Evolutionary conservation across 2,113 vertebrate species (phyloP).

Genomic region (Passer domesticus): DNA sequence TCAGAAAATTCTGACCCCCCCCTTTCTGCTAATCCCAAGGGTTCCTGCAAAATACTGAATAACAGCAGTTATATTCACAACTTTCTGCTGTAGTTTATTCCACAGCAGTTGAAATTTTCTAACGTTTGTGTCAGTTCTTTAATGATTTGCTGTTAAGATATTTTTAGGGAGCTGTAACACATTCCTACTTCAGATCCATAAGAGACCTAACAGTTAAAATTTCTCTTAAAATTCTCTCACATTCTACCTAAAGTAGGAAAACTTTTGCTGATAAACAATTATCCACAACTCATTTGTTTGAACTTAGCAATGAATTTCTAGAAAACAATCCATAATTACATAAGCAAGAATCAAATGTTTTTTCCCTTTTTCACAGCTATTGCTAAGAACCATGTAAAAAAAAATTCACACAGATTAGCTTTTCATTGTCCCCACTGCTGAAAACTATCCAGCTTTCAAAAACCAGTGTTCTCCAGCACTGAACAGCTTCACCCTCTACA

Average conservation of each 20-base stretch:
- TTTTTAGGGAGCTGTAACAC: background rate
- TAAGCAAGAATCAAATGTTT: background rate
- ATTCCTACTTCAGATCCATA: background rate
- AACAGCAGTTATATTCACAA: background rate
- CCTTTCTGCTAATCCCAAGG: background rate
- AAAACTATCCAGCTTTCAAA: background rate
- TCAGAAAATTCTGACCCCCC: background rate
- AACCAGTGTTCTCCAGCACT: background rate
- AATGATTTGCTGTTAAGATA: background rate
- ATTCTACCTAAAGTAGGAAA: background rate
- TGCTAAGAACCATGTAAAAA: background rate
- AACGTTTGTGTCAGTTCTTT: background rate
- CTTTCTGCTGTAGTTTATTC: background rate
- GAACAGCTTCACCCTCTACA: background rate
- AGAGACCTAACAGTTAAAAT: background rate
- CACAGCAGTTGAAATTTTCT: background rate
- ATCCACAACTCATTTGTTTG: background rate
- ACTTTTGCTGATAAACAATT: background rate
- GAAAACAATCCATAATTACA: background rate
- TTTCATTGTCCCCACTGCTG: background rate
- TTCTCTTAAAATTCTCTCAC: background rate
- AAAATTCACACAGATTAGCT: background rate
- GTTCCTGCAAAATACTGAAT: background rate
- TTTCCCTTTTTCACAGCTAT: background rate
- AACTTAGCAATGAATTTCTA: background rate